Conservation (phyloP, 2,888 invertebrate species). For the Drosophila quasianomalipes region DNA sequence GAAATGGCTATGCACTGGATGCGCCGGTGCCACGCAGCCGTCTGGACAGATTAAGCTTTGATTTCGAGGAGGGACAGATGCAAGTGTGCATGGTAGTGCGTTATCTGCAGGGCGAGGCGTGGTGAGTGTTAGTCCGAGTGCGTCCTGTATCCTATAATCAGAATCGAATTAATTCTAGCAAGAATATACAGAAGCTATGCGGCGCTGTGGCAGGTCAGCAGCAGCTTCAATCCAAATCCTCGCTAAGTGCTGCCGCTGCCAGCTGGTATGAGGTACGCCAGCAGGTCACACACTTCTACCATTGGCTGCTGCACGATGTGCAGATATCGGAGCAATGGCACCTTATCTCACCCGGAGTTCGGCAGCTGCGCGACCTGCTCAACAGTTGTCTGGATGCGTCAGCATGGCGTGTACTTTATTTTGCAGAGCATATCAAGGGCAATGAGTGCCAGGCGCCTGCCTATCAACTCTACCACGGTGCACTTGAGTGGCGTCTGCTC, state of each 20-base stretch:
- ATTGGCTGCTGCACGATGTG: conserved; percentile 67
- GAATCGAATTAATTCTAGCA: conserved; percentile 55
- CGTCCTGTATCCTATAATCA: background rate
- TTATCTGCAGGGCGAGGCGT: conserved; percentile 77
- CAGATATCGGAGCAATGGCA: conserved; percentile 42
- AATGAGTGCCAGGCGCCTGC: conserved; percentile 82
- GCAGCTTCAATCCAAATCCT: conserved; percentile 40
- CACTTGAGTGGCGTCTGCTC: conserved; percentile 84
- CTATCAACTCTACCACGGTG: conserved; percentile 84
- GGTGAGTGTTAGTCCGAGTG: conserved; percentile 59
- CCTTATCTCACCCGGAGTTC: conserved; percentile 45
- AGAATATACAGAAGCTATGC: conserved; percentile 79
- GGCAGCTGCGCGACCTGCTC: conserved; percentile 69
- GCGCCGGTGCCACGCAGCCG: conserved; percentile 33
- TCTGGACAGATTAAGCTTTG: conserved; percentile 58
- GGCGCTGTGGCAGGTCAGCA: conserved; percentile 64
- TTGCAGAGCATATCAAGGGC: conserved; percentile 80
- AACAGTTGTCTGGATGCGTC: conserved; percentile 71
- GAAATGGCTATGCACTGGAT: conserved; percentile 69
- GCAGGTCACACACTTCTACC: conserved; percentile 80
- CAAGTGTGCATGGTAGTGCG: conserved; percentile 50
- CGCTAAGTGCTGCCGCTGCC: conserved; percentile 27
- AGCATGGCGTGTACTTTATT: conserved; percentile 76
- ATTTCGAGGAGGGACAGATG: conserved; percentile 70
- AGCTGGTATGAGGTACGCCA: conserved; percentile 69